These are phyloP conservation scores for Coptodon rendalli DNA, from an alignment of 2,113 vertebrate species.

Conservation along the genomic window DNA sequence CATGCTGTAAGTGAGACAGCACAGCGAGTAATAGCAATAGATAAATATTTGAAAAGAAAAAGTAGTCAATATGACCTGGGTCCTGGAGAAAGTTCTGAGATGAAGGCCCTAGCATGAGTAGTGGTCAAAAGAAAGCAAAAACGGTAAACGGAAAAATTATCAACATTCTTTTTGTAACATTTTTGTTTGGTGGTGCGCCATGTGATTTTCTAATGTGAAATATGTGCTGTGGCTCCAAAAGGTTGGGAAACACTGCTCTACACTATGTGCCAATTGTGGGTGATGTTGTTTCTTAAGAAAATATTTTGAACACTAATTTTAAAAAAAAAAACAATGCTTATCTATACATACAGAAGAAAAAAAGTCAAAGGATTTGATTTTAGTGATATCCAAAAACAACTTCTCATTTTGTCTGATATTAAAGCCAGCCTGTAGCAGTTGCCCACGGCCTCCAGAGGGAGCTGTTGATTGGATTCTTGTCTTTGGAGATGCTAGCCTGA, in stretches of 20 bases:
- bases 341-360: constrained; percentile 5
- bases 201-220: background rate
- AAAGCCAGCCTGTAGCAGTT: constrained; percentile 2
- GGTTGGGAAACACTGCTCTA: background rate
- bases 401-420: background rate
- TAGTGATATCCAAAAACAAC: background rate
- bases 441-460: constrained; percentile 64
- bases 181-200: background rate
- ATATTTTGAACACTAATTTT: background rate
- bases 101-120: background rate
- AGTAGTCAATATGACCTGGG: background rate
- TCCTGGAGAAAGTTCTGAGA: background rate
- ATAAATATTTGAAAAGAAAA: background rate
- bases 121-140: background rate
- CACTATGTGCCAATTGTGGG: background rate
- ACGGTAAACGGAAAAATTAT: background rate
- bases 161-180: background rate
- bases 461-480: constrained; percentile 36
- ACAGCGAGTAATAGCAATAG: background rate
- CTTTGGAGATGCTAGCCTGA: constrained; percentile 22
- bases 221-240: background rate
- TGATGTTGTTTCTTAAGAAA: background rate
- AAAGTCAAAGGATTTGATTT: background rate
- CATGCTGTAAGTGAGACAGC: background rate
- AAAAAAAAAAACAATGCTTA: background rate